Evolutionary conservation across 2,797 vertebrate genomes (phyloP), one percentile per base, ranked within the genome.

Genomic region (Pipistrellus nathusii): DNA sequence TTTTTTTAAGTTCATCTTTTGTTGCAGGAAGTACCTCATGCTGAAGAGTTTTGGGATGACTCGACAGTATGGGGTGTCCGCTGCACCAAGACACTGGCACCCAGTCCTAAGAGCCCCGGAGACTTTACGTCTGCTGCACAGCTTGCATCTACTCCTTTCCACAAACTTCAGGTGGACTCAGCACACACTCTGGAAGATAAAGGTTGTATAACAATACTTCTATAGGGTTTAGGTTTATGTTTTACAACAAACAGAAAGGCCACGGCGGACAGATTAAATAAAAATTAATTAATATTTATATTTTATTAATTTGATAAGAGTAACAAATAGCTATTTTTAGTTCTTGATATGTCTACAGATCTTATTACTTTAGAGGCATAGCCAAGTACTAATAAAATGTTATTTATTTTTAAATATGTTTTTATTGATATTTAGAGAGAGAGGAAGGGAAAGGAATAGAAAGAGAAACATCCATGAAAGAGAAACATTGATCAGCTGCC

Each of bases 91-190:
- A 99, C 98, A 0, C 97, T 99, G 97, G 98, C 98, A 0, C 97
- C 99, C 10, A 99, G 99, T 97, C 99, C 99, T 48, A 99, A 99
- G 97, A 99, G 97, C 98, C 99, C 98, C 0, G 97, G 97, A 10
- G 99, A 99, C 97, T 99, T 99, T 38, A 98, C 98, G 25, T 94
- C 98, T 92, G 96, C 98, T 20, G 98, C 99, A 30, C 98, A 97
- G 83, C 97, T 99, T 0, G 98, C 99, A 8, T 99, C 99, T 76
- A 99, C 99, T 0, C 99, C 99, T 0, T 99, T 98, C 86, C 98
- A 98, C 1, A 97, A 97, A 85, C 98, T 98, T 35, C 95, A 96
- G 0, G 81, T 85, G 0, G 96, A 94, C 76, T 21, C 87, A 0
- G 80, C 71, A 38, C 96, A 88, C 66, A 77, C 90, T 13, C 95